A percentile compares a stretch with the other conserved stretches of the same genome.
phyloP scores from a whole-genome alignment of 1,140 invertebrate species.

The Drosophila guanche region DNA sequence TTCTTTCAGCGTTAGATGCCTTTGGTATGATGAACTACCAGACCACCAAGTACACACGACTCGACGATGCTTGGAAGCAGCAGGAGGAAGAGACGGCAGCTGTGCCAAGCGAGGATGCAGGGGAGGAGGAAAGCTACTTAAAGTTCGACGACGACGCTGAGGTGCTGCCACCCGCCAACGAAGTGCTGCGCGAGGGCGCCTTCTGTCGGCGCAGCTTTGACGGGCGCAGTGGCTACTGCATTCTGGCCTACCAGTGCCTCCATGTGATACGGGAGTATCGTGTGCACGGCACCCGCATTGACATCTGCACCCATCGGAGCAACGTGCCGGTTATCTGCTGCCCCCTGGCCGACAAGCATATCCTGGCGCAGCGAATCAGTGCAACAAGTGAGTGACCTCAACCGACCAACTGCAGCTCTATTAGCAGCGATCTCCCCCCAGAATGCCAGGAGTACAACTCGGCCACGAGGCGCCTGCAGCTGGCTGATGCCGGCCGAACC shows the following conservation, averaged over 20 bases:
- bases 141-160: constrained; percentile 56
- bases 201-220: constrained; percentile 80
- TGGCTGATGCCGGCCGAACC: constrained; percentile 40
- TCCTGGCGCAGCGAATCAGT: constrained; percentile 68
- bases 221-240: constrained; percentile 75
- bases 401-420: background rate
- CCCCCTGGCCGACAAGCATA: constrained; percentile 71
- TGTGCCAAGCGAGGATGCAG: background rate
- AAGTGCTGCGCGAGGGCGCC: constrained; percentile 52
- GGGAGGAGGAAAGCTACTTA: constrained; percentile 32
- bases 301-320: constrained; percentile 73
- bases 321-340: constrained; percentile 81
- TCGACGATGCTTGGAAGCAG: constrained; percentile 38
- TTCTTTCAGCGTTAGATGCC: constrained; percentile 46
- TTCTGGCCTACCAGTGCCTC: constrained; percentile 76
- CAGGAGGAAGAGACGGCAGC: constrained; percentile 2
- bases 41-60: constrained; percentile 57
- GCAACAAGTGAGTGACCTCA: constrained; percentile 61
- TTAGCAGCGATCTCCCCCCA: constrained; percentile 12
- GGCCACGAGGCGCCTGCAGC: constrained; percentile 43
- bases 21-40: constrained; percentile 63
- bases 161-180: background rate
- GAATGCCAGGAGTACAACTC: constrained; percentile 79
- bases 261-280: constrained; percentile 77
- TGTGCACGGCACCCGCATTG: constrained; percentile 69